Conservation (phyloP, 2,888 invertebrate species). For the Luperina testacea region DNA sequence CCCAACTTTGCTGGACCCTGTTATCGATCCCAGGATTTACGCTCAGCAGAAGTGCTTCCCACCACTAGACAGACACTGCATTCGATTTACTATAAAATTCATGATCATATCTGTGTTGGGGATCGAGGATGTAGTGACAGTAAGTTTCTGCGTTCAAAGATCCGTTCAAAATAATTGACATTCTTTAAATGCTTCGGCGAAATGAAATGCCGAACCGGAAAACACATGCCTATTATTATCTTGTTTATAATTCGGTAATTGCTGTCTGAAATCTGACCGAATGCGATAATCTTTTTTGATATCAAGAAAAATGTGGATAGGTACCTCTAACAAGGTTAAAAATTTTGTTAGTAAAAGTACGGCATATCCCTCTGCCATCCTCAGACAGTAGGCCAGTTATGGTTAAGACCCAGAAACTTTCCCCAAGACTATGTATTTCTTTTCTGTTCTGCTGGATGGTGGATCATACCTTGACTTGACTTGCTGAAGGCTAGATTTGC, state of each 20-base stretch:
- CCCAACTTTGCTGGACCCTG: background rate
- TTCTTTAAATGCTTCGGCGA: background rate
- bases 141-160: background rate
- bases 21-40: no score
- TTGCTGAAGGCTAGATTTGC: background rate
- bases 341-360: background rate
- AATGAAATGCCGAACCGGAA: background rate
- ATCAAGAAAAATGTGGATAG: background rate
- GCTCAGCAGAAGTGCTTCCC: background rate
- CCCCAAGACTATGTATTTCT: background rate
- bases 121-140: background rate
- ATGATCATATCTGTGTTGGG: background rate
- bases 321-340: background rate
- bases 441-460: background rate
- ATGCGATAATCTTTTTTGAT: background rate
- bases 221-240: background rate
- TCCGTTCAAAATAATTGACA: background rate
- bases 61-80: background rate
- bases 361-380: background rate
- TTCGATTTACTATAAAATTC: background rate
- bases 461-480: background rate
- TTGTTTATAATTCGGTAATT: constrained; percentile 8
- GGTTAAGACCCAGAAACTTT: background rate
- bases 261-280: background rate
- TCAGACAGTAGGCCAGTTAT: background rate